A percentile compares a stretch with the other conserved stretches of the same genome.
These are phyloP conservation scores for Mohoua ochrocephala DNA, from an alignment of 2,113 vertebrate genomes.

Conservation along the genomic window DNA sequence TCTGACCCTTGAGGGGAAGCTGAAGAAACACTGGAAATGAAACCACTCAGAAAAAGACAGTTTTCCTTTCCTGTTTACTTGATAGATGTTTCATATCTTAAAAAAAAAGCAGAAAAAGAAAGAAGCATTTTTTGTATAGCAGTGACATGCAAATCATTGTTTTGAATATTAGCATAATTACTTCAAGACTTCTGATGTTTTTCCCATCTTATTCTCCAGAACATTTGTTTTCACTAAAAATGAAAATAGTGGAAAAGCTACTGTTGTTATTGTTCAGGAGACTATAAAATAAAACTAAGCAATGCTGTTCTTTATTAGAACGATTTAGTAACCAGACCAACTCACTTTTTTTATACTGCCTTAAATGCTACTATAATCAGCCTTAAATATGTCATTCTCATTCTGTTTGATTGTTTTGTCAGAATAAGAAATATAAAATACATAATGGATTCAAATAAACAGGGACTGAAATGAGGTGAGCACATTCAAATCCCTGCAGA, in stretches of 20 bases:
- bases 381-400: not conserved
- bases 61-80: conserved; percentile 66
- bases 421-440: conserved; percentile 30
- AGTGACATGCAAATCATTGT: not conserved
- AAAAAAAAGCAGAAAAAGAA: not conserved
- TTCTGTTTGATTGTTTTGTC: conserved; percentile 38
- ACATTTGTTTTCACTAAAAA: not conserved
- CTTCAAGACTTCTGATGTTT: not conserved
- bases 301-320: conserved; percentile 1
- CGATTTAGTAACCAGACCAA: not conserved
- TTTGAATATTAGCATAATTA: conserved; percentile 38
- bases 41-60: conserved; percentile 60
- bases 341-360: not conserved
- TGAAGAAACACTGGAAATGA: conserved; percentile 68
- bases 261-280: not conserved
- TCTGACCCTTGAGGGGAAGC: conserved; percentile 62
- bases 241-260: not conserved
- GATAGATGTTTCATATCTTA: conserved; percentile 36
- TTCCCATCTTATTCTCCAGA: not conserved
- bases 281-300: conserved; percentile 10
- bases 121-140: not conserved
- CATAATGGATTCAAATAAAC: conserved; percentile 26
- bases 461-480: not conserved
- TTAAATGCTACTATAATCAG: not conserved
- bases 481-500: conserved; percentile 18